Base-by-base conservation (phyloP, 2,888 invertebrate species). In the Eristalinus aeneus region DNA sequence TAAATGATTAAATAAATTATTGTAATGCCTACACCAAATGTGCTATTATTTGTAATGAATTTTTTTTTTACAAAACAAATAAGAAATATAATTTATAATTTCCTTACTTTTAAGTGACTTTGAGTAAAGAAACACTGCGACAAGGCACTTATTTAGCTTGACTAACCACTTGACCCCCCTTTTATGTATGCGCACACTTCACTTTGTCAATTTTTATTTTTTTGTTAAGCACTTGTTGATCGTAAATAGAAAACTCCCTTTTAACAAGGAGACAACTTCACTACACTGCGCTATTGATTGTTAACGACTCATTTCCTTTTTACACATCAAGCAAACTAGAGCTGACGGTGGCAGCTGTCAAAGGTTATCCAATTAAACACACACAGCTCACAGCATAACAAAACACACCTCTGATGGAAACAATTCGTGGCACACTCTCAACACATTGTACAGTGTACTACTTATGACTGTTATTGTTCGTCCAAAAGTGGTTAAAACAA, bases 391-490 rank as follows among this genome's bases (percentile, higher is more conserved):
- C 65, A 10, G 69, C 63, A 58, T 54, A 80, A 68, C 61, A 64
- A 75, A 23, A 61, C 61, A 36, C 54, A 68, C 27, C 65, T 31
- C 56, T 54, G 22, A 58, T 46, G 53, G 10, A 31, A 32, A 31
- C 27, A 32, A 56, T 20, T 73, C 39, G 65, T 72, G 67, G 36
- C 76, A 60, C 68, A 68, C 68, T 80, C 31, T 36, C 12, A 31
- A 63, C 16, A 31, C 80, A 75, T 68, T 61, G 10, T 32, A n/a
- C 53, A 56, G 54, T 76, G 63, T 53, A 80, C 71, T 73, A 64
- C 71, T 72, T 67, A 9, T 31, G 46, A 84, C 61, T 74, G 39
- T 56, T 58, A 69, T 65, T 78, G 69, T 79, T 69, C 64, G 67
- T 46, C 65, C 58, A 75, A 81, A 71, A 60, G 69, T 20, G 39